A percentile compares a stretch with the other conserved stretches of the same genome.
Conservation (phyloP, 35 echinoderm and acorn worm species). For the Strongylocentrotus purpuratus region DNA sequence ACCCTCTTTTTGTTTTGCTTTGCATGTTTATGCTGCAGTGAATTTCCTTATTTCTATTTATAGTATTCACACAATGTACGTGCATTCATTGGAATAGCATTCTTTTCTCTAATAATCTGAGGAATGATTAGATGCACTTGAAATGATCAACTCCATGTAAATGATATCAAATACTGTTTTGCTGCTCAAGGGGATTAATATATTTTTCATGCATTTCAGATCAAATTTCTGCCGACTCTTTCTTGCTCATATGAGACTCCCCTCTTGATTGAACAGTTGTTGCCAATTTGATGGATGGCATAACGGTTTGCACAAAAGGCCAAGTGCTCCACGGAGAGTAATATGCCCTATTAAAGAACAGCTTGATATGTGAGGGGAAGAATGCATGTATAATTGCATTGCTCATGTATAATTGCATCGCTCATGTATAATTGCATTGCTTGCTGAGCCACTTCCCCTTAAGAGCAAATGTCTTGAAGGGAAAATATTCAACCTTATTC, state of each 20-base stretch:
- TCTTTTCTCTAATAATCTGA: too few species aligned
- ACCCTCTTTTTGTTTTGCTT: too few species aligned
- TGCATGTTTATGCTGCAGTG: too few species aligned
- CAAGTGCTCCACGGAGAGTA: background rate
- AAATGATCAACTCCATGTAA: background rate
- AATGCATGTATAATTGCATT: background rate
- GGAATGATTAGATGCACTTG: background rate
- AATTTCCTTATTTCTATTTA: background rate
- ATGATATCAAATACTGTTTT: background rate
- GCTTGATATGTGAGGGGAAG: background rate
- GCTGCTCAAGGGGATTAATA: background rate
- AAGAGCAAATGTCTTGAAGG: too few species aligned
- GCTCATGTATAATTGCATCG: too few species aligned
- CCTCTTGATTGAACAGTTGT: background rate
- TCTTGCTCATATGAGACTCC: background rate
- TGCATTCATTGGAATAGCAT: background rate
- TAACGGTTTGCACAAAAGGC: background rate
- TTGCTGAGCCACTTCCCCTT: background rate
- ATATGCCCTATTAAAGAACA: background rate
- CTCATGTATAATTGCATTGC: background rate
- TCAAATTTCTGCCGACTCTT: background rate
- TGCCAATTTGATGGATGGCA: background rate
- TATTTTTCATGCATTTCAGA: background rate
- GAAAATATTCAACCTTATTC: too few species aligned
- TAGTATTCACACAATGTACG: background rate